Percentiles rank a stretch among this genome's conserved stretches.
Evolutionary conservation across 2,797 vertebrate species (phyloP).

Genomic region (Sebastes nivosus): DNA sequence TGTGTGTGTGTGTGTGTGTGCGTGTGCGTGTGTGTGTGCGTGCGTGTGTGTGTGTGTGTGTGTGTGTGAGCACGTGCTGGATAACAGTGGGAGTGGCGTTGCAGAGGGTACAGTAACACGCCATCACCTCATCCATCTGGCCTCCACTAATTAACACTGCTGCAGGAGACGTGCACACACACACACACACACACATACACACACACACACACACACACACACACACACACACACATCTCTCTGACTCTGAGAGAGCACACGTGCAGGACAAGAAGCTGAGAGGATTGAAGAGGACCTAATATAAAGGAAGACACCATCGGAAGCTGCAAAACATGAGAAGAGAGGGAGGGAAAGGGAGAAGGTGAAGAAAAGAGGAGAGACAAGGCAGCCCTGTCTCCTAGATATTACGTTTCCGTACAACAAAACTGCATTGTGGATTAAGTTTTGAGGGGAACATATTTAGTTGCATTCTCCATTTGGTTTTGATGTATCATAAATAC

Average conservation of each 20-base stretch:
- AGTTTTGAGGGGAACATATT: too few species aligned
- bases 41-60: conserved; percentile 15
- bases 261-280: conserved; percentile 1
- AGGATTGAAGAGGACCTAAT: background rate
- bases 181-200: conserved; percentile 11
- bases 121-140: conserved; percentile 76
- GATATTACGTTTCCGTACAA: too few species aligned
- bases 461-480: too few species aligned
- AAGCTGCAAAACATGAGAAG: background rate
- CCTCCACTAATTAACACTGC: conserved; percentile 76
- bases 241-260: conserved; percentile 9
- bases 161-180: conserved; percentile 41
- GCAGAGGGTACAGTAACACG: conserved; percentile 47
- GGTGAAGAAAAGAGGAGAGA: background rate
- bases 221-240: background rate
- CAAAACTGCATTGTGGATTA: too few species aligned
- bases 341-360: background rate
- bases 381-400: too few species aligned
- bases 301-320: background rate
- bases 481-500: too few species aligned
- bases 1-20: conserved; percentile 35
- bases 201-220: conserved; percentile 9
- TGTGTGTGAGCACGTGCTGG: conserved; percentile 13
- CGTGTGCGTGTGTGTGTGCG: conserved; percentile 19
- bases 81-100: conserved; percentile 49